Percentiles rank a stretch among this genome's conserved stretches.
phyloP scores from a whole-genome alignment of 2,797 vertebrate genomes.

The Anas flavirostris region DNA sequence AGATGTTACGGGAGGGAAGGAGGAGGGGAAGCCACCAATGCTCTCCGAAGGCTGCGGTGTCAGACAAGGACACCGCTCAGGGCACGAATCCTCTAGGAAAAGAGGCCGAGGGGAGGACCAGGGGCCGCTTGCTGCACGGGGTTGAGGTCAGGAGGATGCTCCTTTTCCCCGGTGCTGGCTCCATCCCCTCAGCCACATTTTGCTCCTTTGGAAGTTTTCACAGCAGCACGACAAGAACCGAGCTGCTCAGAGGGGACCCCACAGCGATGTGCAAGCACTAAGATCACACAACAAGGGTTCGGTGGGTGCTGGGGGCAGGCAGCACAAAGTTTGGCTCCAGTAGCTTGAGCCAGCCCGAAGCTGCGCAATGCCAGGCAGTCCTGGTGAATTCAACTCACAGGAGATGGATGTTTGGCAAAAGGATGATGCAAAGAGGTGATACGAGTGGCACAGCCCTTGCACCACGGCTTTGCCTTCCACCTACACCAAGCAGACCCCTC shows the following conservation, averaged over 20 bases:
- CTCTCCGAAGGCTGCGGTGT: not conserved
- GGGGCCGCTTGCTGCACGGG: fast-evolving
- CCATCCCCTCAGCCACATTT: not conserved
- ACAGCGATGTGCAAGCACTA: fast-evolving
- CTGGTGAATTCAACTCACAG: fast-evolving
- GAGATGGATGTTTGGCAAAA: fast-evolving
- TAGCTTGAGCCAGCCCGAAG: not conserved
- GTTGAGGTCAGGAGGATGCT: not conserved
- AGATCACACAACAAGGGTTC: not conserved
- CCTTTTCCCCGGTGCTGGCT: fast-evolving
- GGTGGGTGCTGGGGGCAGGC: not conserved
- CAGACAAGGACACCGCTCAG: not conserved
- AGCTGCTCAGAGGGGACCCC: not conserved
- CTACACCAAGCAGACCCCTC: not conserved
- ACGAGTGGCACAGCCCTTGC: not conserved
- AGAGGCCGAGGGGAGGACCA: not conserved
- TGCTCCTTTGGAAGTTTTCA: not conserved
- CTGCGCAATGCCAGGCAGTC: too few relatives aligned
- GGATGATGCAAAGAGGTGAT: fast-evolving
- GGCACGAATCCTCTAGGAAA: fast-evolving
- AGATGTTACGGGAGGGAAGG: not conserved
- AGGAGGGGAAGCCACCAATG: not conserved
- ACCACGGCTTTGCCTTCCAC: not conserved
- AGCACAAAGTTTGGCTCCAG: not conserved
- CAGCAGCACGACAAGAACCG: not conserved